Percentiles rank a stretch among this genome's conserved stretches.
These are phyloP conservation scores for Drosophila grimshawi DNA, from an alignment of 1,140 invertebrate genomes.

Conservation along the genomic window DNA sequence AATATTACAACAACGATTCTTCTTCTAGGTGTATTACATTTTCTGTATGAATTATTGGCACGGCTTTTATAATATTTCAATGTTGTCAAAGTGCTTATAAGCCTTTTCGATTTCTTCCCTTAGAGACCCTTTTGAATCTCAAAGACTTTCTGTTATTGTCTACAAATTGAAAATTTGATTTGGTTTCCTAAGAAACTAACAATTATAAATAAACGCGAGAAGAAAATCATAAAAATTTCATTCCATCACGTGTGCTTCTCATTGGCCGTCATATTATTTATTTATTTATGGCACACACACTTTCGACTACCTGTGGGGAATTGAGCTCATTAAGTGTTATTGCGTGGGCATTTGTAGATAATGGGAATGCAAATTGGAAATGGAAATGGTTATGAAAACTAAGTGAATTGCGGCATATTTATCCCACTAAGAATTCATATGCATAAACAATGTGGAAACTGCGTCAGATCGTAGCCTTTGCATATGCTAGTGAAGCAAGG, in stretches of 20 bases:
- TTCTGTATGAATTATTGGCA: neutral
- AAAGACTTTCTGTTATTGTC: conserved; percentile 1
- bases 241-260: conserved; percentile 60
- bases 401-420: conserved; percentile 29
- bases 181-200: neutral
- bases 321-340: conserved; percentile 58
- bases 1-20: neutral
- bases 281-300: conserved; percentile 46
- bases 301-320: conserved; percentile 57
- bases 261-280: conserved; percentile 67
- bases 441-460: conserved; percentile 48
- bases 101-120: too few species aligned
- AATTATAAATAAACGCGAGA: conserved; percentile 48
- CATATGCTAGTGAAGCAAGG: neutral
- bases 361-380: conserved; percentile 21
- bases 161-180: neutral
- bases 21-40: neutral
- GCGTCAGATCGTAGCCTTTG: conserved; percentile 28
- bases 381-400: conserved; percentile 23
- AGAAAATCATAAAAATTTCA: conserved; percentile 64
- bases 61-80: too few species aligned
- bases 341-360: conserved; percentile 28
- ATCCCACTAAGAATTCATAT: conserved; percentile 31
- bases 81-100: too few species aligned
- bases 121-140: neutral